Conservation (phyloP, 2,888 invertebrate species). For the Conomelus anceps region DNA sequence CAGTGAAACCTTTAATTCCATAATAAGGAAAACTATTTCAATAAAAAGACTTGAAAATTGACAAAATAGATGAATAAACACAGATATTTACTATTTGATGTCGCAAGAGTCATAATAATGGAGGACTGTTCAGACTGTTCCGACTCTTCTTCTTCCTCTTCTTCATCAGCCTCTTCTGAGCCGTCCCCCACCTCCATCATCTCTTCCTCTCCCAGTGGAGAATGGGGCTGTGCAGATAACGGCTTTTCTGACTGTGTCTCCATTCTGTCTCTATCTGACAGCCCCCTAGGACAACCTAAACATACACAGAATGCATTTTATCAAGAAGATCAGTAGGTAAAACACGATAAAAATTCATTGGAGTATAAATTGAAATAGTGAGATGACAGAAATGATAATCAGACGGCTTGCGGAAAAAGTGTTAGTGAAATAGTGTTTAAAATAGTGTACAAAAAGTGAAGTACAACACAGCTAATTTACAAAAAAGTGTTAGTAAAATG, state of each 20-base stretch:
- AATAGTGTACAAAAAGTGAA: too few relatives aligned
- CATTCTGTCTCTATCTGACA: constrained; percentile 64
- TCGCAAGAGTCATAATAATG: constrained; percentile 31
- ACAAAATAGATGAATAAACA: not conserved
- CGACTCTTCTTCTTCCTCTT: constrained; percentile 59
- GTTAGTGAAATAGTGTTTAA: too few relatives aligned
- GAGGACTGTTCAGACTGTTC: constrained; percentile 33
- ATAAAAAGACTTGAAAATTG: not conserved
- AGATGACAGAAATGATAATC: too few relatives aligned
- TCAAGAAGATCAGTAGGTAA: not conserved
- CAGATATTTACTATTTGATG: constrained; percentile 27
- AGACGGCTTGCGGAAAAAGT: too few relatives aligned
- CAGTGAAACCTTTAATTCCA: too few relatives aligned
- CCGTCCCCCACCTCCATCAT: constrained; percentile 61
- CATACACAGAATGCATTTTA: not conserved
- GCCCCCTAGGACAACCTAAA: not conserved
- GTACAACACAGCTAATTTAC: too few relatives aligned
- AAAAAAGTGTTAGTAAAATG: too few relatives aligned
- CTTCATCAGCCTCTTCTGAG: constrained; percentile 66
- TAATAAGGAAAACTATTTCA: not conserved
- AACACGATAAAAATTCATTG: not conserved
- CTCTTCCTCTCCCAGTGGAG: not conserved
- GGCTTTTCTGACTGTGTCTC: constrained; percentile 60
- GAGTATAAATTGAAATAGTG: too few relatives aligned
- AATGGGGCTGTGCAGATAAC: not conserved